A percentile compares a stretch with the other conserved stretches of the same genome.
Evolutionary conservation across 1,140 invertebrate species (phyloP).

Genomic region (Macrobrachium rosenbergii): DNA sequence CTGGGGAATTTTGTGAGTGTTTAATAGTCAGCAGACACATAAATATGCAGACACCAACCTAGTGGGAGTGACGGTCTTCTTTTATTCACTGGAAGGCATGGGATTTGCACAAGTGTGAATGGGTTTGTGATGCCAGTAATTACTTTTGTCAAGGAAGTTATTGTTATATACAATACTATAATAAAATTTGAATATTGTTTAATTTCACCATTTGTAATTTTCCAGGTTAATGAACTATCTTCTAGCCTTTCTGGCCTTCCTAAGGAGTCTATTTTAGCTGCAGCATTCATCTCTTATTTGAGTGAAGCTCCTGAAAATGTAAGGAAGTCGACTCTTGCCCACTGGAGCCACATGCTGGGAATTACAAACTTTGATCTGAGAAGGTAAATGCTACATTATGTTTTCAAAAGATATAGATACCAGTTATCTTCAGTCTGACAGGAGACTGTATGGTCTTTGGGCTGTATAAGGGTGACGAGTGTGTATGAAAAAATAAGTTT

Average conservation of each 20-base stretch:
- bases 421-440: no score
- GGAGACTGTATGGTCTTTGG: no score
- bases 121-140: no score
- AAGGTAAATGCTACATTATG: conserved; percentile 61
- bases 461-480: neutral
- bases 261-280: conserved; percentile 78
- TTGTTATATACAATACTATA: no score
- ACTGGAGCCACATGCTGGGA: conserved; percentile 76
- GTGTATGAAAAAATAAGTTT: neutral
- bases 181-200: neutral
- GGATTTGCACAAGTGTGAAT: no score
- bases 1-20: no score
- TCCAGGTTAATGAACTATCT: conserved; percentile 73
- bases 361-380: conserved; percentile 77
- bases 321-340: conserved; percentile 74
- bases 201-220: neutral
- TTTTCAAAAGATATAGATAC: no score
- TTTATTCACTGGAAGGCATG: no score
- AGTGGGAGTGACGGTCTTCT: no score
- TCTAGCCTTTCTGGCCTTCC: conserved; percentile 76
- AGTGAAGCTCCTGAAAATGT: conserved; percentile 79
- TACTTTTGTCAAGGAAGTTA: no score
- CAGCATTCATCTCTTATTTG: conserved; percentile 85
- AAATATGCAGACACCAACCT: no score
- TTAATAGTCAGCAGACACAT: no score